These are phyloP conservation scores for Adoxophyes honmai DNA, from an alignment of 1,140 invertebrate genomes.

Conservation along the genomic window DNA sequence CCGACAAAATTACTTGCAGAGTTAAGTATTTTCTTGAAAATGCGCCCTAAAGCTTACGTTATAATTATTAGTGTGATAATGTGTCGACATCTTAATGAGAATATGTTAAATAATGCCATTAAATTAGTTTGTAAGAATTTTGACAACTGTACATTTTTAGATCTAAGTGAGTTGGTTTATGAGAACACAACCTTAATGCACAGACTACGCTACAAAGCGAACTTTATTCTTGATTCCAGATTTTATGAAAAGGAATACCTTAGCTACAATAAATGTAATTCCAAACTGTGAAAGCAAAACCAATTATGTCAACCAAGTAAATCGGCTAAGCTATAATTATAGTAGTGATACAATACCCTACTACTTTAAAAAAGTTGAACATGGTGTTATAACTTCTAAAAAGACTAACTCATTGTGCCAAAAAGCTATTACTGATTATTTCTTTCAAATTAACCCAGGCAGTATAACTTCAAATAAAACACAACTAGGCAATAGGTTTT, in stretches of 20 bases:
- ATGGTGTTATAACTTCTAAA: background rate
- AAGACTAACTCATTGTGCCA: background rate
- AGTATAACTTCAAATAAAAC: background rate
- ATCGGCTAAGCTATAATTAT: background rate
- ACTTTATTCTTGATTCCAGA: background rate
- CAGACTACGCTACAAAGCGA: background rate
- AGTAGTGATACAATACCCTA: background rate
- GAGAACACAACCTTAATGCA: background rate
- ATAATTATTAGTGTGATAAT: background rate
- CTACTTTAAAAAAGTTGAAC: background rate
- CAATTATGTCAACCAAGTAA: background rate
- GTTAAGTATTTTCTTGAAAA: background rate
- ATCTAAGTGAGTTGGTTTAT: background rate
- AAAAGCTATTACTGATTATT: background rate
- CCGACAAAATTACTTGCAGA: background rate
- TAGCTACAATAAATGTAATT: background rate
- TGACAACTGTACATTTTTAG: background rate
- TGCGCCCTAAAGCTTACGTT: background rate
- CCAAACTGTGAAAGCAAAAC: background rate
- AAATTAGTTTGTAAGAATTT: background rate
- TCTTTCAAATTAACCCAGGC: background rate
- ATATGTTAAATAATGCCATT: background rate
- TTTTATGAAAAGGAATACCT: background rate
- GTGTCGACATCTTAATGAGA: background rate
- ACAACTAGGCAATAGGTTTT: background rate